A percentile compares a stretch with the other conserved stretches of the same genome.
Evolutionary conservation across 1,140 invertebrate species (phyloP).

Genomic region (Tachypleus tridentatus): DNA sequence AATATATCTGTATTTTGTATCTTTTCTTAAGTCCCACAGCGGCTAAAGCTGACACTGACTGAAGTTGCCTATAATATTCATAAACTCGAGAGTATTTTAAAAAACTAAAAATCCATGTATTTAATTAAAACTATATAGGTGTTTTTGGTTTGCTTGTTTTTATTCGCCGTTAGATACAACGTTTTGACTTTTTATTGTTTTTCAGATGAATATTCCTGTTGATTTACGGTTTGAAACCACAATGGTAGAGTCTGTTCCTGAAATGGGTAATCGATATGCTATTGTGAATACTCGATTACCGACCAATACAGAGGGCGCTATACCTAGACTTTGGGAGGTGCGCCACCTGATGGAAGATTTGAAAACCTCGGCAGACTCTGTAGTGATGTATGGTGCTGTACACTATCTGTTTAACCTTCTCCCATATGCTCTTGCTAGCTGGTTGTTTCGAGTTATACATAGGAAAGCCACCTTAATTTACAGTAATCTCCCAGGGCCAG

Average conservation of each 20-base stretch:
- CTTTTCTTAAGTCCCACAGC: no score
- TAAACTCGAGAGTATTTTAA: no score
- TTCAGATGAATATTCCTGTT: constrained; percentile 37
- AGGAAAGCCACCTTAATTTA: constrained; percentile 34
- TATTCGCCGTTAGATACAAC: no score
- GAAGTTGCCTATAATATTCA: no score
- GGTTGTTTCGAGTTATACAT: constrained; percentile 25
- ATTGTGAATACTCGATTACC: constrained; percentile 37
- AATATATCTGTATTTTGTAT: no score
- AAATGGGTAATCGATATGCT: constrained; percentile 36
- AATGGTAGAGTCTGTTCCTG: constrained; percentile 24
- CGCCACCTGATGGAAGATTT: constrained; percentile 39
- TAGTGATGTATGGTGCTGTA: constrained; percentile 40
- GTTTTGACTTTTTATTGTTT: not conserved
- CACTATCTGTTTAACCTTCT: constrained; percentile 32
- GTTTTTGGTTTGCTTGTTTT: no score
- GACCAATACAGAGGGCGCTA: constrained; percentile 43
- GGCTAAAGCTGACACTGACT: no score
- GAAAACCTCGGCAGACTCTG: constrained; percentile 40
- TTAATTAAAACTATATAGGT: no score
- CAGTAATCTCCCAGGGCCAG: constrained; percentile 40
- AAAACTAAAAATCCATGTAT: no score
- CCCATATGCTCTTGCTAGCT: constrained; percentile 26
- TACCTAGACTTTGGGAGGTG: constrained; percentile 46
- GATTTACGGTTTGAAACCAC: constrained; percentile 34